Base-by-base conservation (phyloP, 2,113 vertebrate genomes). In the Phasianus colchicus region DNA sequence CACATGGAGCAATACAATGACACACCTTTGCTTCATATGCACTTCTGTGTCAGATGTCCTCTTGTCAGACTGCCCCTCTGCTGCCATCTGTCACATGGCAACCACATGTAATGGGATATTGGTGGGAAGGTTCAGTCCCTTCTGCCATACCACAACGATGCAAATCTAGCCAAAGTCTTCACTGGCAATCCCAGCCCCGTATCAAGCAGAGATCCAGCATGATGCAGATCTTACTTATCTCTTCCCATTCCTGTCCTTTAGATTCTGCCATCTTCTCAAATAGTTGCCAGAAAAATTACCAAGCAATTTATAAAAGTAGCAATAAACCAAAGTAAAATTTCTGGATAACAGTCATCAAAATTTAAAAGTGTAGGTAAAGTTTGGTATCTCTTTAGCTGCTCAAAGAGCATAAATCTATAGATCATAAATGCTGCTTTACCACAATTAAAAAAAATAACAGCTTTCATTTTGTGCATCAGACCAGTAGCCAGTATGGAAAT, bases 331-430 rank as follows among this genome's bases (percentile, higher is more conserved):
- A 80, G 40, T 24, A 55, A 65, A 65, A 86, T 73, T 27, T 66
- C 30, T n/a, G 32, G 73, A 66, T 2, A 43, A 42, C 13, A 15
- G n/a, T 19, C 40, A 86, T 15, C 9, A 45, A 45, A 12, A 86
- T 77, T 65, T 60, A 29, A 88, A 79, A 89, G 47, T 67, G 66
- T 4, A 2, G 15, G 72, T 60, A 45, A 81, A 45, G 45, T 9
- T 6, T 7, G n/a, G 45, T 3, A 3, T 9, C 3, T 47, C 43
- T 45, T 66, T 25, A 90, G 17, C 7, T 73, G 50, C 64, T 80
- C n/a, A 27, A 47, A 0, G 0, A 27, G 32, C 40, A 45, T 38
- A 60, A 34, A 67, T 43, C 11, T 79, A 38, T 20, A 45, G 5
- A 5, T 85, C 24, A 67, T 11, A 63, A 50, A 58, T 18, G 13